Base-by-base conservation (phyloP, 2,888 invertebrate genomes). In the Tipula vernalis region DNA sequence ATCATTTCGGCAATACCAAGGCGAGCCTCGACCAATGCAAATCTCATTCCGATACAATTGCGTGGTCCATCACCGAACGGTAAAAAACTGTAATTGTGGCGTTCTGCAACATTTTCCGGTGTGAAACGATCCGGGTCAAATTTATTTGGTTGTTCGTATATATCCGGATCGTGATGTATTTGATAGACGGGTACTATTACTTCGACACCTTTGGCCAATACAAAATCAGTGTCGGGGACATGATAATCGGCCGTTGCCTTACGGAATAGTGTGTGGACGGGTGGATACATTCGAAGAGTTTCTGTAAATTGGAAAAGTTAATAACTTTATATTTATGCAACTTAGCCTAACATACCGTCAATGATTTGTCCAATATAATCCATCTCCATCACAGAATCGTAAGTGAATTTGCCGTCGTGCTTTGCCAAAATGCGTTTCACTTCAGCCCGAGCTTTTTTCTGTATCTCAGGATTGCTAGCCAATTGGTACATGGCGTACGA, bases 351-450 rank as follows among this genome's bases (percentile, higher is more conserved):
- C 36, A 39, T 86, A 92, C 92, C 92, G 89, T 89, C 89, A 2
- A 92, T 87, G 87, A 92, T 92, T 42, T 90, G 88, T 47, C 92
- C 92, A 87, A 93, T 88, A 89, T 92, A 92, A 86, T 91, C 90
- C 88, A 93, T 90, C 36, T 92, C 91, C 87, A 91, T 89, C n/a
- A 93, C 87, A 0, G 90, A 89, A 13, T 92, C 92, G 86, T 92
- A 92, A 15, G 90, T 92, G 3, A 91, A 89, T 83, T 90, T 88
- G 0, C 91, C 89, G 4, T 89, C 89, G 87, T 92, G 90, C 15
- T 89, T 89, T 0, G 87, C 86, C 18, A 91, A 88, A 3, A 91
- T 89, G 3, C 89, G 87, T 15, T 90, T 90, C 44, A 93, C 89
- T 86, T 93, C 92, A 0, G 89, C 87, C 36, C 90, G 89, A 0